phyloP scores from a whole-genome alignment of 2,888 invertebrate genomes.

The Drosophila mimetica region DNA sequence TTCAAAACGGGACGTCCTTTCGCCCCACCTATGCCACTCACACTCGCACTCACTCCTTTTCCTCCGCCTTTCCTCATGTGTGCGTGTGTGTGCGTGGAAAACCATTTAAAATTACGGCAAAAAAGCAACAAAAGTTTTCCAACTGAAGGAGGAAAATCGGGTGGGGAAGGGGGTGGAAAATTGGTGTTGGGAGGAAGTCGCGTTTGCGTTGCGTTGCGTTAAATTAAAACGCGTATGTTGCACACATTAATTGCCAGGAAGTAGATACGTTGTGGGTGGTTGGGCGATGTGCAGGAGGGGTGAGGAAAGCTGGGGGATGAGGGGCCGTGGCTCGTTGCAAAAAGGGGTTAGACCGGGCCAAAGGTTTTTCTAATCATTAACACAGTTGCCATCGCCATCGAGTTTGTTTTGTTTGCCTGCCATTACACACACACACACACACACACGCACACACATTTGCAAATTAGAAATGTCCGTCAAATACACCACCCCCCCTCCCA shows the following conservation, averaged over 20 bases:
- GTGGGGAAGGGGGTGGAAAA: constrained; percentile 4
- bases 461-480: constrained; percentile 83
- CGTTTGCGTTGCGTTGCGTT: constrained; percentile 52
- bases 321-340: constrained; percentile 6
- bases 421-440: constrained; percentile 57
- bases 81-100: constrained; percentile 50
- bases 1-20: constrained; percentile 39
- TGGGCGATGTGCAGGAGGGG: background rate
- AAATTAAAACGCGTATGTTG: constrained; percentile 78
- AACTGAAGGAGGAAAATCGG: constrained; percentile 33
- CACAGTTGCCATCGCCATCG: constrained; percentile 68
- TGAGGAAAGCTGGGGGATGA: too few species aligned
- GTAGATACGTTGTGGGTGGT: constrained; percentile 52
- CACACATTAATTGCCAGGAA: constrained; percentile 80
- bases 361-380: constrained; percentile 82
- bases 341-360: constrained; percentile 40
- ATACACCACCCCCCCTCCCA: constrained; percentile 22
- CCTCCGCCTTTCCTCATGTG: background rate
- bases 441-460: constrained; percentile 52
- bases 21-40: background rate
- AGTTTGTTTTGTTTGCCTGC: constrained; percentile 64
- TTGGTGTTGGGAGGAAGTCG: constrained; percentile 12
- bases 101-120: constrained; percentile 70
- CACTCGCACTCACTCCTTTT: constrained; percentile 7
- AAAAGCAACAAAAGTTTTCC: constrained; percentile 68